Evolutionary conservation across 2,797 vertebrate species (phyloP).

Genomic region (Darevskia nairensis): DNA sequence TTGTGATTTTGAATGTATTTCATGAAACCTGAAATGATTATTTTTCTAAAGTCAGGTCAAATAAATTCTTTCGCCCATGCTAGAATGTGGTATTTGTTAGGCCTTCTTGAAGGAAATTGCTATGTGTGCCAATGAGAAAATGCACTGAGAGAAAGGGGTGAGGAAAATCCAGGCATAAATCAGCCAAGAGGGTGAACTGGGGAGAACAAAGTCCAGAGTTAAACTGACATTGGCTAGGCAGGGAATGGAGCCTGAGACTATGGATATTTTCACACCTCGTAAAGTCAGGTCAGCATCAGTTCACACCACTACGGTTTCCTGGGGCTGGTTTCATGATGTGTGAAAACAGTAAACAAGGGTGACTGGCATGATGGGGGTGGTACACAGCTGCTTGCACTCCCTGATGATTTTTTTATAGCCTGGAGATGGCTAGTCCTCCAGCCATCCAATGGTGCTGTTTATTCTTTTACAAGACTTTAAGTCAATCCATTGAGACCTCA

Average conservation of each 20-base stretch:
- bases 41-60: neutral
- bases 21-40: no score
- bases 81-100: neutral
- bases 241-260: neutral
- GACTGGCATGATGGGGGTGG: neutral
- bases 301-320: neutral
- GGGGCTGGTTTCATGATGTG: neutral
- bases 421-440: neutral
- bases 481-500: neutral
- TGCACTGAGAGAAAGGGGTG: neutral
- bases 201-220: neutral
- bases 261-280: neutral
- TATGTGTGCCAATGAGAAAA: neutral
- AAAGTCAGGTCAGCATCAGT: neutral
- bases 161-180: neutral
- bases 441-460: neutral
- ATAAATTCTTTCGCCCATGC: neutral
- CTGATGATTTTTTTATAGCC: neutral
- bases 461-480: neutral
- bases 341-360: neutral
- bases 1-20: no score
- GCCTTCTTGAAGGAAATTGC: neutral
- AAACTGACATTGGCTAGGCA: neutral
- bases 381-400: neutral
- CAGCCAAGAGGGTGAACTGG: no score